phyloP scores from a whole-genome alignment of 1,140 invertebrate species.

The Mactra quadrangularis region DNA sequence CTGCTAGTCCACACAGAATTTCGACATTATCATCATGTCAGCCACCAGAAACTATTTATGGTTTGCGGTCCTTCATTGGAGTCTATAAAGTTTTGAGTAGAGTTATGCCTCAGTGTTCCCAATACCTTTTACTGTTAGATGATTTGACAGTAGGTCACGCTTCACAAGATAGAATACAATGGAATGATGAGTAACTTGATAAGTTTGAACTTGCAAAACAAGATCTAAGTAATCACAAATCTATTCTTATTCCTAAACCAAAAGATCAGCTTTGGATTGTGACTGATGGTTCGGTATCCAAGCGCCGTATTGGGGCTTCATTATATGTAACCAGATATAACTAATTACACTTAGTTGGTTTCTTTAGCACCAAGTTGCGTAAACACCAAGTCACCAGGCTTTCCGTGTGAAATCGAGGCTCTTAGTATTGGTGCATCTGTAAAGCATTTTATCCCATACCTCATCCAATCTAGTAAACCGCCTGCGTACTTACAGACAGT shows the following conservation, averaged over 20 bases:
- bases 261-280: slow-evolving; percentile 65
- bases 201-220: slow-evolving; percentile 26
- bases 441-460: slow-evolving; percentile 66
- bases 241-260: slow-evolving; percentile 12
- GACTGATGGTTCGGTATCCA: slow-evolving; percentile 58
- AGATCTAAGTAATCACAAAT: slow-evolving; percentile 17
- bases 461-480: slow-evolving; percentile 56
- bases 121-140: slow-evolving; percentile 19
- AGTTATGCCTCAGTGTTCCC: slow-evolving; percentile 33
- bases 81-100: slow-evolving; percentile 61
- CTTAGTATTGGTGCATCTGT: slow-evolving; percentile 19
- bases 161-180: slow-evolving; percentile 49
- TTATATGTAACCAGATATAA: slow-evolving; percentile 49
- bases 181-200: slow-evolving; percentile 29
- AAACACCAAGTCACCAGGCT: slow-evolving; percentile 43
- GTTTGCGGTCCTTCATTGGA: slow-evolving; percentile 57
- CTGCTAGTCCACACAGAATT: slow-evolving; percentile 56
- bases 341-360: slow-evolving; percentile 47
- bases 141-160: slow-evolving; percentile 10
- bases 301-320: slow-evolving; percentile 50
- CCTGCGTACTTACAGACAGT: slow-evolving; percentile 66
- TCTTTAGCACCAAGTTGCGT: slow-evolving; percentile 62
- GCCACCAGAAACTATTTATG: slow-evolving; percentile 54
- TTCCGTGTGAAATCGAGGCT: slow-evolving; percentile 51
- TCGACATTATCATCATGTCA: slow-evolving; percentile 32